These are phyloP conservation scores for Agonopterix arenella DNA, from an alignment of 2,888 invertebrate species.

Conservation along the genomic window DNA sequence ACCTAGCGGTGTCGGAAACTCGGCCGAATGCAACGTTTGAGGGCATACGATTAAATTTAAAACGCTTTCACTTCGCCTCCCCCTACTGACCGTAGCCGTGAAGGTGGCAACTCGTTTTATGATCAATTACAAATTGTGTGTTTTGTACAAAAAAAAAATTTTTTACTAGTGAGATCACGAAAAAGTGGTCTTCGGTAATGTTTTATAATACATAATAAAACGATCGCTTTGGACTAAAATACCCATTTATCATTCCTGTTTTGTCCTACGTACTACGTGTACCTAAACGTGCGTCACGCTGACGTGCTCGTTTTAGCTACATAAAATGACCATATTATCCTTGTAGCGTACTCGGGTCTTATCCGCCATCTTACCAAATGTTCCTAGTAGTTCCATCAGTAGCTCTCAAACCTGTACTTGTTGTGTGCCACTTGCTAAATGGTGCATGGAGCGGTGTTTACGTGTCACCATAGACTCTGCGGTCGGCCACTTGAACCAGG, in stretches of 20 bases:
- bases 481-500: constrained; percentile 8
- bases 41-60: constrained; percentile 55
- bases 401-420: constrained; percentile 36
- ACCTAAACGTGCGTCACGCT: too few species aligned
- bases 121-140: too few species aligned
- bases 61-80: constrained; percentile 57
- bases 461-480: constrained; percentile 47
- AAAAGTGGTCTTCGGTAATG: too few species aligned
- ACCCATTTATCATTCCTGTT: too few species aligned
- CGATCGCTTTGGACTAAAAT: too few species aligned
- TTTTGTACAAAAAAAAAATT: too few species aligned
- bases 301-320: too few species aligned
- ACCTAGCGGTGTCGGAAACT: constrained; percentile 25
- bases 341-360: background rate
- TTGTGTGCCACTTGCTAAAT: constrained; percentile 54
- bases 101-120: constrained; percentile 34
- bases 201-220: too few species aligned
- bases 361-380: constrained; percentile 20
- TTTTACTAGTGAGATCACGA: too few species aligned
- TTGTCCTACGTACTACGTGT: too few species aligned
- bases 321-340: background rate
- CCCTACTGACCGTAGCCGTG: constrained; percentile 9
- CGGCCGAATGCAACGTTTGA: constrained; percentile 43
- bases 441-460: constrained; percentile 50
- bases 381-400: too few species aligned